Evolutionary conservation across 2,113 vertebrate genomes (phyloP).

Genomic region (Nestor notabilis): DNA sequence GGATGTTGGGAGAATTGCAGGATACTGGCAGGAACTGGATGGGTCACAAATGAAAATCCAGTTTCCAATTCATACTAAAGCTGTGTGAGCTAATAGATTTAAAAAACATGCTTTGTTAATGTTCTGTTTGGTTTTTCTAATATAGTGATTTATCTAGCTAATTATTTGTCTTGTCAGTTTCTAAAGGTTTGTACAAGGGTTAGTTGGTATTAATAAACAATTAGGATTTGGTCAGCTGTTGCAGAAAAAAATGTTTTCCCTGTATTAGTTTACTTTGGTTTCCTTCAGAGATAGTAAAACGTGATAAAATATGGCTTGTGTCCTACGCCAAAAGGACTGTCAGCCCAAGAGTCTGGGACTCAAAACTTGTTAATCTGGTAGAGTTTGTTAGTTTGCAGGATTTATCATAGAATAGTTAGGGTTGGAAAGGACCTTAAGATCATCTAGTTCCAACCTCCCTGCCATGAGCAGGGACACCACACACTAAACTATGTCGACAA

Average conservation of each 20-base stretch:
- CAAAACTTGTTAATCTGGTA: neutral
- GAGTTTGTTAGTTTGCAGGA: neutral
- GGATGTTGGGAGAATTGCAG: neutral
- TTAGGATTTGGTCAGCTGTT: neutral
- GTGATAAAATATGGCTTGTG: neutral
- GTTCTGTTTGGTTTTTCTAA: neutral
- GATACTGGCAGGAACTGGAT: neutral
- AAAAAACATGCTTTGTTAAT: neutral
- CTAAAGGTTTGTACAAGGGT: neutral
- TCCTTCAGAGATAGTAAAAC: neutral
- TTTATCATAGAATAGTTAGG: too few relatives aligned
- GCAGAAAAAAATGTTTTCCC: neutral
- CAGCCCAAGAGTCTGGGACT: neutral
- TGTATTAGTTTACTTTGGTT: neutral
- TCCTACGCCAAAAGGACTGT: neutral
- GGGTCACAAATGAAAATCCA: neutral
- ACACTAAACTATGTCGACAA: too few relatives aligned
- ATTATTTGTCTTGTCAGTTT: neutral
- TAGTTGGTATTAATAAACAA: neutral
- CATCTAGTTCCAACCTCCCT: too few relatives aligned
- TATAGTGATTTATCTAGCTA: neutral
- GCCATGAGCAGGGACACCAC: too few relatives aligned
- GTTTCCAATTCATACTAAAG: neutral
- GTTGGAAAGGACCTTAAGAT: too few relatives aligned
- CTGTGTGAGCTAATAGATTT: neutral